Conservation (phyloP, 1,140 invertebrate species). For the Drosophila watanabei region DNA sequence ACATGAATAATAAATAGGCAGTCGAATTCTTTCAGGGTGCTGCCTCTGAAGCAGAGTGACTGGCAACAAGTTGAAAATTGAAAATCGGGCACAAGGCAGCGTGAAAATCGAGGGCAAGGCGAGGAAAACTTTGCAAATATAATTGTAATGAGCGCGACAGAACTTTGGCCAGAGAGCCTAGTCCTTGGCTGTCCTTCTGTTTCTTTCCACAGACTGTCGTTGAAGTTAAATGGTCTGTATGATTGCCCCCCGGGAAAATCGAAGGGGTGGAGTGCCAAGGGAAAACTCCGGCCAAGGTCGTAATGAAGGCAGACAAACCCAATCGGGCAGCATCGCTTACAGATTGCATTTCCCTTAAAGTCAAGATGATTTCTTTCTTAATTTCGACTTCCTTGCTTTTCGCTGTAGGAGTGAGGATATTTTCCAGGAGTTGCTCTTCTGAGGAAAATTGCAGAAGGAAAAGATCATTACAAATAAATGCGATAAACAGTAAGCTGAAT, state of each 20-base stretch:
- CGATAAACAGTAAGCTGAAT: not conserved
- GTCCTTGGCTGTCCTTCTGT: slow-evolving; percentile 6
- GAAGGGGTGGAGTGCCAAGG: not conserved
- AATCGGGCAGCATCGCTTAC: slow-evolving; percentile 63
- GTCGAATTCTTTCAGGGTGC: not conserved
- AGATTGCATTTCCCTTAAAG: slow-evolving; percentile 55
- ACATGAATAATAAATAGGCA: slow-evolving; percentile 36
- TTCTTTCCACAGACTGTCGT: slow-evolving; percentile 42
- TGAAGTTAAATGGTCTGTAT: slow-evolving; percentile 67
- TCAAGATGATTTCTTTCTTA: slow-evolving; percentile 44
- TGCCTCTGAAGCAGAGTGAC: not conserved
- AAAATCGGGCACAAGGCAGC: not conserved
- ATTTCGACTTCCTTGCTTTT: slow-evolving; percentile 16
- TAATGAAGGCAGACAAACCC: slow-evolving; percentile 57
- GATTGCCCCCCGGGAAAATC: slow-evolving; percentile 39
- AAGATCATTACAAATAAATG: not conserved
- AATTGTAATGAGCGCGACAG: slow-evolving; percentile 46
- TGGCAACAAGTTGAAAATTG: slow-evolving; percentile 19
- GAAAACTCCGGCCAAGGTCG: slow-evolving; percentile 37
- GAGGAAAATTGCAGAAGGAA: not conserved
- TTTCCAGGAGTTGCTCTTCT: slow-evolving; percentile 12
- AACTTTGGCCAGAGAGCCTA: slow-evolving; percentile 44
- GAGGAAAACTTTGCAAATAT: slow-evolving; percentile 39
- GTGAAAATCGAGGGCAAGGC: not conserved
- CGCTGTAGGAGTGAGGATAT: not conserved